Base-by-base conservation (phyloP, 2,797 vertebrate species). In the Ispidina picta region DNA sequence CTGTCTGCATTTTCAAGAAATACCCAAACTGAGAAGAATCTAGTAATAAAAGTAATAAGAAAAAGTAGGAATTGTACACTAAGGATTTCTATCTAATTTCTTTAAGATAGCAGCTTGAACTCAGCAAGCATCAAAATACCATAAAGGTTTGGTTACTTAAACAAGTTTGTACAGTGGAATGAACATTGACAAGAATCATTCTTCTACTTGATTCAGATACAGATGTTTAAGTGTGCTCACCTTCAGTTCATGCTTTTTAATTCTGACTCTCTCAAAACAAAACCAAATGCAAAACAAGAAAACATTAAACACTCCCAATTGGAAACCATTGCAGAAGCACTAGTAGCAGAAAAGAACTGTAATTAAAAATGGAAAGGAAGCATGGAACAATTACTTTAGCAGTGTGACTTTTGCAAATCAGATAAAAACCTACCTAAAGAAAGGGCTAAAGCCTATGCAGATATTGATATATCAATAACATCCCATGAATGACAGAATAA, bases 231-330 rank as follows among this genome's bases (percentile, higher is more conserved):
- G 55, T 19, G 82, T 72, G 41, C n/a, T 78, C 49, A 56, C 44
- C 51, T 79, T 85, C 71, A 65, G 59, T 43, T 87, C 73, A 88
- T 62, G 87, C 44, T 91, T 85, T 44, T 79, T 95, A 94, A 85
- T 86, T 95, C 79, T 91, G 71, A 76, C 70, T 77, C 90, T 91
- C 95, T 73, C 72, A 86, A 83, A 96, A 95, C 41, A 86, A 90
- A 94, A 90, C 17, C 26, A 86, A 77, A 90, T 43, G 75, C 46
- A 82, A 94, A 88, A 85, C 83, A 93, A 31, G n/a, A 74, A 80
- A 79, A 65, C 8, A 69, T 37, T 54, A 68, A 76, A 79, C 19
- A 55, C 8, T 89, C 37, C 54, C 60, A 76, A 56, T 2, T 73
- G 63, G 77, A 93, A 93, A 90, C 59, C 90, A 63, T 69, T 93